Evolutionary conservation across 2,888 invertebrate species (phyloP).

Genomic region (Caenorhabditis sinica): DNA sequence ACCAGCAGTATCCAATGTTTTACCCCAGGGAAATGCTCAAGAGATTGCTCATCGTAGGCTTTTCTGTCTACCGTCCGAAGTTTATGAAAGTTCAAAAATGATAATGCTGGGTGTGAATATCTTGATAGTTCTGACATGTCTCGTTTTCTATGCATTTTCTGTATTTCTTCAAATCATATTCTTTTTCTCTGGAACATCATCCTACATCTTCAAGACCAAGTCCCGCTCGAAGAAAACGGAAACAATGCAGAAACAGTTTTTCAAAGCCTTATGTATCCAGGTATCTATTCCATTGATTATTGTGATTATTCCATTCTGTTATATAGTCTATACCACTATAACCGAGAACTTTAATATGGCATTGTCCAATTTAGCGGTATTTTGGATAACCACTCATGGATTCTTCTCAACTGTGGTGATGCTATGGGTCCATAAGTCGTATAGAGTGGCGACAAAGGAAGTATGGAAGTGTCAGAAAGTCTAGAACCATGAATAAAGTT

Average conservation of each 20-base stretch:
- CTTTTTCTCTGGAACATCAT: neutral
- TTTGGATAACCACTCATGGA: neutral
- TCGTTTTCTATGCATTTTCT: too few relatives aligned
- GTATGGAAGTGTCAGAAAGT: neutral
- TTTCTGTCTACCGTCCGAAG: neutral
- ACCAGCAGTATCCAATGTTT: neutral
- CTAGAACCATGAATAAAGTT: too few relatives aligned
- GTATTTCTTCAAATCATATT: neutral
- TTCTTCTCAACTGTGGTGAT: neutral
- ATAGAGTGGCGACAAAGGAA: neutral
- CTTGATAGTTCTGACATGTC: too few relatives aligned
- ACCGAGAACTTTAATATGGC: neutral
- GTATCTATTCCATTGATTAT: neutral
- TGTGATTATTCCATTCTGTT: neutral
- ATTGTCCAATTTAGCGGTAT: neutral
- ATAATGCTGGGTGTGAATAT: too few relatives aligned
- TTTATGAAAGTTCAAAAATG: too few relatives aligned
- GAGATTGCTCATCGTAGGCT: neutral
- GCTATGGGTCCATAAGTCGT: neutral
- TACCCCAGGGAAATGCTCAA: too few relatives aligned
- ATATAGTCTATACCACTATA: neutral
- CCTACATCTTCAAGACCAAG: neutral
- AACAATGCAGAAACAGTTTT: neutral
- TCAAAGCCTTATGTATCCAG: slow-evolving; percentile 2
- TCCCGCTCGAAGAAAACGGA: neutral